Evolutionary conservation across 2,113 vertebrate genomes (phyloP).

Genomic region (Microcebus murinus): DNA sequence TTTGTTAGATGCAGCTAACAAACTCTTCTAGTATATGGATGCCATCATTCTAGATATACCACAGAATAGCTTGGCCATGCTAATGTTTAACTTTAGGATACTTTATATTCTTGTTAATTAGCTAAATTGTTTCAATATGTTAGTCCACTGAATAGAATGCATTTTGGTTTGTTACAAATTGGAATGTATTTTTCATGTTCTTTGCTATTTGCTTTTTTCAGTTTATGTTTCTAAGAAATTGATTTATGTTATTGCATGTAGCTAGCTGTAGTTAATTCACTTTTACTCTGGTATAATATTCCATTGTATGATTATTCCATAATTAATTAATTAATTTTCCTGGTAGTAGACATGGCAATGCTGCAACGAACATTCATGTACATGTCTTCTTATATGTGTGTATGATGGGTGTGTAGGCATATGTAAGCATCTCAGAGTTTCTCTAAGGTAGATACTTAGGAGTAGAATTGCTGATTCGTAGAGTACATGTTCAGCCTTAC

Average conservation of each 20-base stretch:
- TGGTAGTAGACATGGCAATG: background rate
- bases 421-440: background rate
- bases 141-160: background rate
- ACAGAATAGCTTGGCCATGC: conserved; percentile 1
- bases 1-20: background rate
- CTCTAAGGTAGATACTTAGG: conserved; percentile 1
- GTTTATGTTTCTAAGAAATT: conserved; percentile 24
- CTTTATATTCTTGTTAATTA: conserved; percentile 47
- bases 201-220: background rate
- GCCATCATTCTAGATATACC: background rate
- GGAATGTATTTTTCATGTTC: conserved; percentile 31
- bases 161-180: conserved; percentile 50
- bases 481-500: background rate
- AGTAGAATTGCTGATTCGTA: conserved; percentile 10
- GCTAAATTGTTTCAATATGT: conserved; percentile 49
- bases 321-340: background rate
- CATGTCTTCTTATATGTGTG: background rate
- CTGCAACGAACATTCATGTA: background rate
- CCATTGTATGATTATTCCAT: background rate
- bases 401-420: background rate
- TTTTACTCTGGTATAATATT: background rate
- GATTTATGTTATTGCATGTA: background rate
- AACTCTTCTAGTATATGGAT: conserved; percentile 52
- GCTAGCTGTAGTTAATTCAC: background rate
- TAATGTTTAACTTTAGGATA: background rate